Conservation (phyloP, 2,888 invertebrate species). For the Pinctada fucata region DNA sequence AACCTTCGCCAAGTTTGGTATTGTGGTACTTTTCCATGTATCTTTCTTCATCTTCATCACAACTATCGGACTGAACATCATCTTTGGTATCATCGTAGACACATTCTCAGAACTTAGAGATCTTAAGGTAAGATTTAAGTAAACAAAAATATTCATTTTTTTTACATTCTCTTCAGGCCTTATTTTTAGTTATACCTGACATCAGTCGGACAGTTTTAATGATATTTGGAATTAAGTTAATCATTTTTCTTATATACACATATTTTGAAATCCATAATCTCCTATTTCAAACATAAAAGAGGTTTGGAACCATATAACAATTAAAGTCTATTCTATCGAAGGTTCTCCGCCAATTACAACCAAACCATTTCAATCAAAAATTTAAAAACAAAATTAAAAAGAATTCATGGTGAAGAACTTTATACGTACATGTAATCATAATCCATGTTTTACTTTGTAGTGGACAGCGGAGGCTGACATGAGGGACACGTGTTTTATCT, state of each 20-base stretch:
- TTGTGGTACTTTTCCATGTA: constrained; percentile 75
- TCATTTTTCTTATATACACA: no score
- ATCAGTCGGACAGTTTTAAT: neutral
- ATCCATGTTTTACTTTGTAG: constrained; percentile 50
- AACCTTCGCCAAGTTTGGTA: constrained; percentile 72
- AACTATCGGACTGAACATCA: constrained; percentile 77
- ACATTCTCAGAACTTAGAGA: constrained; percentile 77
- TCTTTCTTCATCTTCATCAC: constrained; percentile 77
- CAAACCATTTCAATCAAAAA: no score
- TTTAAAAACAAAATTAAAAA: no score
- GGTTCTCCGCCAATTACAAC: no score
- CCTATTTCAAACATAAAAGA: no score
- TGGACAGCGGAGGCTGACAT: constrained; percentile 77
- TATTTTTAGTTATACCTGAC: neutral
- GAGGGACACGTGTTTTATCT: constrained; percentile 77
- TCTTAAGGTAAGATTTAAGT: constrained; percentile 69
- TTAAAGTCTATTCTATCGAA: no score
- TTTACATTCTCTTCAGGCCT: no score
- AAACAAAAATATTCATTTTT: no score
- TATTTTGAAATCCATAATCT: no score
- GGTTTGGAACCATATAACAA: no score
- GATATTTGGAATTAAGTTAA: no score
- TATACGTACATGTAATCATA: neutral
- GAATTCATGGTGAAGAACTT: no score
- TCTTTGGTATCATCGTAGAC: constrained; percentile 78